phyloP scores from a whole-genome alignment of 1,140 invertebrate genomes.

The Drosophila kikkawai region DNA sequence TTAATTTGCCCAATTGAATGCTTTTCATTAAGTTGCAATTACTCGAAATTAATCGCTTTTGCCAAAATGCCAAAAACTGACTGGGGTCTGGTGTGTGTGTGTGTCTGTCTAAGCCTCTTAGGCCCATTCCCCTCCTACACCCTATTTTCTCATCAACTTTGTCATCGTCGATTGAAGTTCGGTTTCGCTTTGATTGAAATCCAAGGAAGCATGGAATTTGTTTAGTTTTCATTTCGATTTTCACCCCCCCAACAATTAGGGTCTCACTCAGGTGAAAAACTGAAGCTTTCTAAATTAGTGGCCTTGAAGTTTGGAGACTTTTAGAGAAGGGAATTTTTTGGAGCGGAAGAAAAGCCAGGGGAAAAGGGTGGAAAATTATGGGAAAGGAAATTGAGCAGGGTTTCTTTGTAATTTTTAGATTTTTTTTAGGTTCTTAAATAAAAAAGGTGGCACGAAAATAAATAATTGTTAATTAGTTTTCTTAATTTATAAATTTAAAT shows the following conservation, averaged over 20 bases:
- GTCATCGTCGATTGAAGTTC: conserved; percentile 31
- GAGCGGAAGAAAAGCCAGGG: not conserved
- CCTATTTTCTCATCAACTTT: conserved; percentile 12
- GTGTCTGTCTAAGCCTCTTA: conserved; percentile 37
- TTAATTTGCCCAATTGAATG: conserved; percentile 79
- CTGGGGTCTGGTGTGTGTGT: not conserved
- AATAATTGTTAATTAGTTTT: too few species aligned
- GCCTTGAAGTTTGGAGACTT: not conserved
- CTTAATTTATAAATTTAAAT: not conserved
- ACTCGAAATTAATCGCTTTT: conserved; percentile 71
- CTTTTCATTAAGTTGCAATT: conserved; percentile 78
- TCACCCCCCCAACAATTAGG: conserved; percentile 1
- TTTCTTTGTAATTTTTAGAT: too few species aligned
- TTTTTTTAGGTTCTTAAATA: not conserved
- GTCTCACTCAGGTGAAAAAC: not conserved
- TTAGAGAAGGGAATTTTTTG: not conserved
- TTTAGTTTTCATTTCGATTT: conserved; percentile 41
- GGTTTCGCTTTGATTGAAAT: conserved; percentile 39
- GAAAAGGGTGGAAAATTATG: not conserved
- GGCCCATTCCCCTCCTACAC: not conserved
- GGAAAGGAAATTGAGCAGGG: not conserved
- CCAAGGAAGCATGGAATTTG: conserved; percentile 30
- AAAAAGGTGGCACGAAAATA: not conserved
- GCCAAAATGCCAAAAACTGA: conserved; percentile 41
- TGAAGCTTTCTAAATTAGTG: not conserved